Conservation (phyloP, 2,797 vertebrate genomes). For the Malurus leucopterus region DNA sequence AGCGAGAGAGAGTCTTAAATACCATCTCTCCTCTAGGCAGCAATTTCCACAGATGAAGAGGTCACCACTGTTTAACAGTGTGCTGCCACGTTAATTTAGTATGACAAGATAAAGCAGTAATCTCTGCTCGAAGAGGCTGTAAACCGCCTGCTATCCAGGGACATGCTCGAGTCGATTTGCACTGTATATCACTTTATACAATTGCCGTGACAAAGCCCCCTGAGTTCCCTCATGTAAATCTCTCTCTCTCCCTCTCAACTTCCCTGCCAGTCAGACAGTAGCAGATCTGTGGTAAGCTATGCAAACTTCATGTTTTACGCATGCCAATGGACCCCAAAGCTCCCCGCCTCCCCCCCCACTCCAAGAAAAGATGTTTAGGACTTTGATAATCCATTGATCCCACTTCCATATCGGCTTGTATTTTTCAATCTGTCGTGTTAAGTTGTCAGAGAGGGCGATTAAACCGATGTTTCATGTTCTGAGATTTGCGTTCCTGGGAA, state of each 20-base stretch:
- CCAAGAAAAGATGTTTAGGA: constrained; percentile 74
- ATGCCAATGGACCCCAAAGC: constrained; percentile 54
- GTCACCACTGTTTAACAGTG: constrained; percentile 85
- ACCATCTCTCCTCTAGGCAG: constrained; percentile 71
- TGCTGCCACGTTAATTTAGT: constrained; percentile 88
- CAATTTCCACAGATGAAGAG: constrained; percentile 87
- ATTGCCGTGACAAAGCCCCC: constrained; percentile 83
- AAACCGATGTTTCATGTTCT: constrained; percentile 74
- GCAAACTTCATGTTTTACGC: constrained; percentile 66
- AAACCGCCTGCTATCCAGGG: constrained; percentile 78
- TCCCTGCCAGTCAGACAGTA: constrained; percentile 69
- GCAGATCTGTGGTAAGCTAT: constrained; percentile 65
- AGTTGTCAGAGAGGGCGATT: constrained; percentile 77
- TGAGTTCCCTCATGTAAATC: constrained; percentile 80
- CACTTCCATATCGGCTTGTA: constrained; percentile 74
- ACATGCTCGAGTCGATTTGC: constrained; percentile 78
- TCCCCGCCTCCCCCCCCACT: not conserved
- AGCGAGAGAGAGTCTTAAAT: constrained; percentile 60
- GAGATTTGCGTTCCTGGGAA: constrained; percentile 73
- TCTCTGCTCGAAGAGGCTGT: constrained; percentile 79
- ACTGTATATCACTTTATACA: constrained; percentile 83
- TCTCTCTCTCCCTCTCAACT: constrained; percentile 66
- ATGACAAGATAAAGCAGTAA: constrained; percentile 98
- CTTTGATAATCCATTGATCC: constrained; percentile 85
- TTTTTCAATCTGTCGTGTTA: constrained; percentile 76